These are phyloP conservation scores for Streptopelia turtur DNA, from an alignment of 2,797 vertebrate species.

Conservation along the genomic window DNA sequence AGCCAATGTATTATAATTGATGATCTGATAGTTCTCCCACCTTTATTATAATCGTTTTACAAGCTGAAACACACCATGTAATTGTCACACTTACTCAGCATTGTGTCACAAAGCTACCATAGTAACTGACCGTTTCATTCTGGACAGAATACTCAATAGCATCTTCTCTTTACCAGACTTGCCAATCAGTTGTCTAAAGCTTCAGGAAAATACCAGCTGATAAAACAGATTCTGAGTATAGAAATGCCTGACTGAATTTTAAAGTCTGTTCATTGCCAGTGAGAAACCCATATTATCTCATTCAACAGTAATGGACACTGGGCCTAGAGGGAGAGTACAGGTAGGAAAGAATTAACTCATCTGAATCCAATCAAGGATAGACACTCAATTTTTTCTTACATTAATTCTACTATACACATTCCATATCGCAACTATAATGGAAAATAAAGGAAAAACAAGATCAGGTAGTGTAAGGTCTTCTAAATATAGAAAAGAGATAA, in stretches of 20 bases:
- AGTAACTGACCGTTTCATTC: background rate
- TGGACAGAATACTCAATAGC: background rate
- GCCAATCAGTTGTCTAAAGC: background rate
- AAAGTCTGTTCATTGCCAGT: background rate
- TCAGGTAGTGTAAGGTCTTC: conserved; percentile 6
- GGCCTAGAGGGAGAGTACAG: background rate
- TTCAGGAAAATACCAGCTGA: background rate
- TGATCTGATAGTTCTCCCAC: background rate
- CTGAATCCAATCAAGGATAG: background rate
- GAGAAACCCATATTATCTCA: background rate
- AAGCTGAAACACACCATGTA: background rate
- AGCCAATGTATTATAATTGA: background rate
- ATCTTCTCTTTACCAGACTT: background rate
- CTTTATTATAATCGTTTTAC: background rate
- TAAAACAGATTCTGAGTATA: background rate
- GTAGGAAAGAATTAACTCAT: conserved; percentile 4
- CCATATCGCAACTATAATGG: background rate
- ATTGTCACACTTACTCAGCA: background rate
- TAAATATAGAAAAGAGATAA: conserved; percentile 41
- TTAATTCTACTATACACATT: background rate
- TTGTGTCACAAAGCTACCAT: background rate
- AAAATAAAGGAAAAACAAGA: conserved; percentile 19
- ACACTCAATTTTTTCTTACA: background rate
- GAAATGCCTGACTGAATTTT: conserved; percentile 20
- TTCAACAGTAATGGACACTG: background rate